Conservation (phyloP, 1,140 invertebrate genomes). For the Diachasma alloeum region DNA sequence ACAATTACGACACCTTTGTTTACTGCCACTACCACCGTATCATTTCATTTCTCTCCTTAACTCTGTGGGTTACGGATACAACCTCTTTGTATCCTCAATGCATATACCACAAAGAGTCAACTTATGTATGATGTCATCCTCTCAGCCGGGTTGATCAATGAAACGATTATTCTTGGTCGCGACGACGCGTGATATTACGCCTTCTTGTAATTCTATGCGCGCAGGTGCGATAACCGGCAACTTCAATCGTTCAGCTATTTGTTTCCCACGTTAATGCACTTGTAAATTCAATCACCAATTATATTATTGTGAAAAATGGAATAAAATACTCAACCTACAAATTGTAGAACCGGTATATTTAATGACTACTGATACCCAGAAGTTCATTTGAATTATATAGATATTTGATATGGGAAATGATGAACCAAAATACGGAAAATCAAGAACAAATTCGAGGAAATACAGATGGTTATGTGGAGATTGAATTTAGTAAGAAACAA, state of each 20-base stretch:
- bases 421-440: too few species aligned
- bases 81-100: conserved; percentile 18
- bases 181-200: conserved; percentile 16
- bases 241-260: conserved; percentile 1
- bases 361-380: not conserved
- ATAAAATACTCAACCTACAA: not conserved
- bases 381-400: too few species aligned
- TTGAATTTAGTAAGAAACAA: too few species aligned
- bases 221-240: conserved; percentile 27
- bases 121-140: conserved; percentile 28
- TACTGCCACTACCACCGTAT: conserved; percentile 11
- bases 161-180: conserved; percentile 29
- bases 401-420: too few species aligned
- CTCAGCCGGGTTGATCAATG: conserved; percentile 22
- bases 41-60: not conserved
- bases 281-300: conserved; percentile 3
- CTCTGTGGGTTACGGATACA: conserved; percentile 1
- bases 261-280: conserved; percentile 1
- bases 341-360: not conserved
- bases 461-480: too few species aligned
- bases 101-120: conserved; percentile 4
- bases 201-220: not conserved
- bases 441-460: too few species aligned
- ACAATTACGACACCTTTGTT: conserved; percentile 35
- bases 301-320: not conserved